Base-by-base conservation (phyloP, 64 coral and sea anemone genomes). In the Montipora foliosa region DNA sequence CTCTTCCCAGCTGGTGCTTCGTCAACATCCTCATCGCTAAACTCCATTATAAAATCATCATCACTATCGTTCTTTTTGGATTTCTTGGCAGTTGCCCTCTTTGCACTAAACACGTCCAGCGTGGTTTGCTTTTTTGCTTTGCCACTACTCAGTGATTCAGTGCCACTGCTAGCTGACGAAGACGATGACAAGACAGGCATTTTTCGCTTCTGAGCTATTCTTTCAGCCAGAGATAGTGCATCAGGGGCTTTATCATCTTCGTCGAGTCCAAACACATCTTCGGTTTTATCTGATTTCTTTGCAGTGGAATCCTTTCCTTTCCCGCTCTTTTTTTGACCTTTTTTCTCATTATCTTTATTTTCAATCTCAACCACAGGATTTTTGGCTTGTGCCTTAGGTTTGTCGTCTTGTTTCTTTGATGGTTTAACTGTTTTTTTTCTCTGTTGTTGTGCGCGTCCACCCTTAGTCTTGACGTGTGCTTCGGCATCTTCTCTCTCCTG, bases 31-130 rank as follows among this genome's bases (percentile, higher is more conserved):
- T 86, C 87, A 51, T 93, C 92, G 8, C 79, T 88, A 53, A 93
- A 93, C 25, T 93, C 75, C 82, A 93, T 80, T 17, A 81, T 75
- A 44, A 93, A 93, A 70, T 93, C 92, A 53, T 88, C 84, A 49
- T 93, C 92, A 93, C 75, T 79, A 2, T 49, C 79, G 8, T 83
- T 25, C 9, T 25, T 53, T 21, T 92, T 47, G 2, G 45, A 67
- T 62, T 75, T 92, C 78, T 91, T 89, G 3, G 19, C 57, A 47
- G 44, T 14, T 2, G 83, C 62, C 6, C 21, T 78, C 60, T 90
- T 79, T 25, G 58, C 5, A 22, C 76, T 8, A 11, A 79, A 93
- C 92, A 59, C 67, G 21, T 77, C 58, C 3, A 93, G 16, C 4
- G 75, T 88, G 4, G 53, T 47, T n/a, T 93, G 92, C 24, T 88